Percentiles rank a stretch among this genome's conserved stretches.
Conservation (phyloP, 2,797 vertebrate species). For the Cheirogaleus major region DNA sequence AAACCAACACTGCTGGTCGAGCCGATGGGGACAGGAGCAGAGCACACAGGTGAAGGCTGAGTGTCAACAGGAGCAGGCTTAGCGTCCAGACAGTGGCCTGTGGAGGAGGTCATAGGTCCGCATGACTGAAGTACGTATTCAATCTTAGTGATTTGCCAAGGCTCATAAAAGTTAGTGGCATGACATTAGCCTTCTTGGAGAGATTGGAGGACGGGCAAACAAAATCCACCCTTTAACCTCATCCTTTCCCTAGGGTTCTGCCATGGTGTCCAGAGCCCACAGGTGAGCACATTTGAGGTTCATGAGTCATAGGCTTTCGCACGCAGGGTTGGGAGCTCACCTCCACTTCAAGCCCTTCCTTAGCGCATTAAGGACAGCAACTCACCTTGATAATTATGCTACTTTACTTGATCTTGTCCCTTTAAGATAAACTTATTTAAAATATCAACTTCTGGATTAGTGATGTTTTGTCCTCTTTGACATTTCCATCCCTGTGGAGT, state of each 20-base stretch:
- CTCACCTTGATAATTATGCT: background rate
- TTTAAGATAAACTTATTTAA: background rate
- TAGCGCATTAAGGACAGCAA: background rate
- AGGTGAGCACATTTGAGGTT: background rate
- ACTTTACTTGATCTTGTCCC: background rate
- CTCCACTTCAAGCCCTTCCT: background rate
- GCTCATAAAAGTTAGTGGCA: background rate
- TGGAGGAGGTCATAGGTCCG: background rate
- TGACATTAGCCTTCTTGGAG: constrained; percentile 41
- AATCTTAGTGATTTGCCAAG: background rate
- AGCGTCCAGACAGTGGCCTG: background rate
- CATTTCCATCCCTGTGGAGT: background rate
- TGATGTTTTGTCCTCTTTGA: background rate
- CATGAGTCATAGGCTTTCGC: constrained; percentile 43
- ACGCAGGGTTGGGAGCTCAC: background rate
- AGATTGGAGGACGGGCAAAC: background rate
- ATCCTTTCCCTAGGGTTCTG: background rate
- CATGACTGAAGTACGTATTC: background rate
- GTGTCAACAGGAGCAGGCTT: background rate
- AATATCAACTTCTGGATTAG: background rate
- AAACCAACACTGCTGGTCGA: background rate
- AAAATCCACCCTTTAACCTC: constrained; percentile 44
- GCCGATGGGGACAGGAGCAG: background rate
- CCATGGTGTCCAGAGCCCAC: background rate
- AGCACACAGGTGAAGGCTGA: background rate